Base-by-base conservation (phyloP, 2,113 vertebrate species). In the Platysternon megacephalum region DNA sequence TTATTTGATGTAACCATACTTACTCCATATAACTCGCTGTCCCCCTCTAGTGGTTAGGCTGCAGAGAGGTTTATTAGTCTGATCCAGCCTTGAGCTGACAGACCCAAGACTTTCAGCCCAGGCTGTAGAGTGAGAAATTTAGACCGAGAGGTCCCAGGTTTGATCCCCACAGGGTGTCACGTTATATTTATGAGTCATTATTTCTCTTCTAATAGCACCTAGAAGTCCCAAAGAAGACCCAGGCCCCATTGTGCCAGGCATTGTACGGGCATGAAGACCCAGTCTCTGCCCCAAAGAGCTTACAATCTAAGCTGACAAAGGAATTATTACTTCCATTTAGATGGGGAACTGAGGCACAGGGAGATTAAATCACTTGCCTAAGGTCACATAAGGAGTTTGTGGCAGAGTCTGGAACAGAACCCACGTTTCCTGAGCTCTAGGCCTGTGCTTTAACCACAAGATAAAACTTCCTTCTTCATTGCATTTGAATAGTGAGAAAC, bases 401-500 rank as follows among this genome's bases (percentile, higher is more conserved):
- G 72, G 21, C 72, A 74, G n/a, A 42, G 9, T 42, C 39, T 26
- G 21, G n/a, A 26, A 26, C 9, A 74, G 39, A 74, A 12, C 11
- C 10, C n/a, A 44, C 5, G 5, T 26, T 21, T 39, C 72, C 22
- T 74, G 39, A 74, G 72, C 21, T 11, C 21, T 8, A 39, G 35
- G 10, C 39, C n/a, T 39, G n/a, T 22, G n/a, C n/a, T 85, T 55
- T 11, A 2, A 24, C 9, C 4, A 0, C 72, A 78, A 53, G 42
- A 14, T 51, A 56, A 13, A 1, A 4, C 52, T 9, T 3, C 82
- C n/a, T 12, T 3, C 32, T n/a, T 24, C n/a, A 24, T 21, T 0
- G 0, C 0, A 6, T 5, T 39, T 12, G 48, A 53, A 58, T 0
- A 1, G 48, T 6, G 6, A 44, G 35, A 24, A 52, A 2, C 1